Percentiles rank a stretch among this genome's conserved stretches.
These are phyloP conservation scores for Melolontha melolontha DNA, from an alignment of 2,888 invertebrate species.

Conservation along the genomic window DNA sequence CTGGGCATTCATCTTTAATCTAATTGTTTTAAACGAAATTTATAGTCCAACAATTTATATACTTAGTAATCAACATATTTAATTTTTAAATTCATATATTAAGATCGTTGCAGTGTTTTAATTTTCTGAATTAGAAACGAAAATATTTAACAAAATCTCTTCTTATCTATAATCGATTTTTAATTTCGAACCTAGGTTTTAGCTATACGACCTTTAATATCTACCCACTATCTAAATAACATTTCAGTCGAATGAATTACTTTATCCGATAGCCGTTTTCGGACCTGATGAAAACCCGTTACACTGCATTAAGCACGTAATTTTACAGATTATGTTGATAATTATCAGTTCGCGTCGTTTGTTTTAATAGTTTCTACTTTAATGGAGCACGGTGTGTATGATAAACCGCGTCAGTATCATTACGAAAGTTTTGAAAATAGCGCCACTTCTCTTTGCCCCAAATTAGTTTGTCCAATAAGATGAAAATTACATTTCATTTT, in stretches of 20 bases:
- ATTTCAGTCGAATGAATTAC: constrained; percentile 20
- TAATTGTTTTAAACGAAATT: too few species aligned
- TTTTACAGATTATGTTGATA: constrained; percentile 15
- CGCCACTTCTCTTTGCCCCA: background rate
- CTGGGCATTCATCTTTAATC: too few species aligned
- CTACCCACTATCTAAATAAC: constrained; percentile 18
- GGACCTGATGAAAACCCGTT: constrained; percentile 23
- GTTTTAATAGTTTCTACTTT: constrained; percentile 20
- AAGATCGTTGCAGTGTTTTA: too few species aligned
- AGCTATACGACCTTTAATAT: constrained; percentile 4
- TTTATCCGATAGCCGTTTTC: background rate
- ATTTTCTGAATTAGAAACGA: too few species aligned
- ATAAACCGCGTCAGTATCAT: constrained; percentile 9
- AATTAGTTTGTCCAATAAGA: constrained; percentile 8
- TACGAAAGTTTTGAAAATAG: constrained; percentile 9
- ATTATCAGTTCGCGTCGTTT: constrained; percentile 22
- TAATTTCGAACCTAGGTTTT: background rate
- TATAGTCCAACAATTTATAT: too few species aligned
- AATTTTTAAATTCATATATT: too few species aligned
- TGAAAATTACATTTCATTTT: constrained; percentile 14
- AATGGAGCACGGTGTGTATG: background rate
- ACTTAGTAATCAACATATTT: too few species aligned
- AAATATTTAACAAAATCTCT: too few species aligned
- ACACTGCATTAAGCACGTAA: constrained; percentile 18
- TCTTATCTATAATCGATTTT: background rate